Evolutionary conservation across 2,797 vertebrate genomes (phyloP).

Genomic region (Spinus olivaceus): DNA sequence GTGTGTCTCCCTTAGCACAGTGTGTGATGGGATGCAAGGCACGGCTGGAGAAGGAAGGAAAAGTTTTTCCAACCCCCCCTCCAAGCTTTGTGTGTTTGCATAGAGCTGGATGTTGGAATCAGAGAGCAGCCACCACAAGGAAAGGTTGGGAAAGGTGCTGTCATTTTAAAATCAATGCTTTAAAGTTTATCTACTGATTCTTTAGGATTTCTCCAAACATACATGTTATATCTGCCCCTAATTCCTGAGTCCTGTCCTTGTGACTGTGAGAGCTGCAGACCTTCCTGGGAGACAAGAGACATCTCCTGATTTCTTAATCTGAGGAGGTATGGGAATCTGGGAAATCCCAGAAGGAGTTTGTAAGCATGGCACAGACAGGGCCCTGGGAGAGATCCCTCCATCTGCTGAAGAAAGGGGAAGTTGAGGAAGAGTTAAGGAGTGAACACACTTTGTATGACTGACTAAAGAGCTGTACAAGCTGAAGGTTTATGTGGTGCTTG

Average conservation of each 20-base stretch:
- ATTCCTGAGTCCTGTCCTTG: neutral
- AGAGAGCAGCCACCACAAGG: neutral
- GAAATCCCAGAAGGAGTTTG: neutral
- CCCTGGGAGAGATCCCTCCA: neutral
- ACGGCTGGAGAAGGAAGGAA: neutral
- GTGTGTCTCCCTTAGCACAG: neutral
- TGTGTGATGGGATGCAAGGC: neutral
- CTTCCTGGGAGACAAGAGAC: neutral
- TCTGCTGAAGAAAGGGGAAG: neutral
- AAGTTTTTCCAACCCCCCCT: neutral
- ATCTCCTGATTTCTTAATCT: neutral
- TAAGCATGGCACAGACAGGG: neutral
- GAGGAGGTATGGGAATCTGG: neutral
- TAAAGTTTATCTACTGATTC: neutral
- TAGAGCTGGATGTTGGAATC: neutral
- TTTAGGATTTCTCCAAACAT: neutral
- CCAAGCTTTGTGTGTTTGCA: neutral
- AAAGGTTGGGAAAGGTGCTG: neutral
- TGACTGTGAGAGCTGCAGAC: neutral
- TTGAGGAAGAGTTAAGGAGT: neutral
- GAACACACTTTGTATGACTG: neutral
- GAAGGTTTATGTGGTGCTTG: neutral
- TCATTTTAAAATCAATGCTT: neutral
- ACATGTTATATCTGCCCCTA: accelerated
- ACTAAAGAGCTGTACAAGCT: neutral